phyloP scores from a whole-genome alignment of 2,113 vertebrate genomes.

The Dinomys branickii region DNA sequence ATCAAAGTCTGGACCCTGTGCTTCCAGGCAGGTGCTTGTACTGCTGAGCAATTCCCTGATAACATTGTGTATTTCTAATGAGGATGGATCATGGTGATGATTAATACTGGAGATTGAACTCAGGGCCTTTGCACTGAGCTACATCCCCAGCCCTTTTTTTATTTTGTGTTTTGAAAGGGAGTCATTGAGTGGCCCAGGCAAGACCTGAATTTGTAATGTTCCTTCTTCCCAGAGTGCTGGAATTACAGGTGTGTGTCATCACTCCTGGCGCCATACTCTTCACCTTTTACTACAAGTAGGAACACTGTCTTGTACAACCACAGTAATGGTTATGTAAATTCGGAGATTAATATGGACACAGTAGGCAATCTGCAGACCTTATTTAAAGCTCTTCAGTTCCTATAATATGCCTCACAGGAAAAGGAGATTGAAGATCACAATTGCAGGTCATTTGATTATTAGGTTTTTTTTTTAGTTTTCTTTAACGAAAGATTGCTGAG shows the following conservation, averaged over 20 bases:
- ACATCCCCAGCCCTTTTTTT: neutral
- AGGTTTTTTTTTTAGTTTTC: neutral
- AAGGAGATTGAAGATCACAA: conserved; percentile 1
- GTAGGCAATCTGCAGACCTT: neutral
- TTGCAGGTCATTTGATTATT: neutral
- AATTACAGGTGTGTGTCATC: neutral
- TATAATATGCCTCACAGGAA: neutral
- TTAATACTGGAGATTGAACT: neutral
- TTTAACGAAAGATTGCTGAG: neutral
- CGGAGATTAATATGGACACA: neutral
- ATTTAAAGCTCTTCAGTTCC: conserved; percentile 10
- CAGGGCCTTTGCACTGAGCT: neutral
- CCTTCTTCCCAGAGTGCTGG: neutral
- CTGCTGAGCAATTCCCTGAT: too few species aligned
- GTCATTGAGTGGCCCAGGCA: neutral
- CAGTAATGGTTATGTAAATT: neutral
- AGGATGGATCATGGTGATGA: neutral
- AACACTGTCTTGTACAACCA: neutral
- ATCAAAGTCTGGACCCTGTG: too few species aligned
- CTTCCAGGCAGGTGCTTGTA: too few species aligned
- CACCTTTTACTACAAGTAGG: conserved; percentile 1
- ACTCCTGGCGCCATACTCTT: neutral
- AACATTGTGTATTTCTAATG: neutral
- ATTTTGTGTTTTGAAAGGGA: neutral
- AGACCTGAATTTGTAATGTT: neutral